phyloP scores from a whole-genome alignment of 64 coral and sea anemone genomes.

The Dendronephthya gigantea region DNA sequence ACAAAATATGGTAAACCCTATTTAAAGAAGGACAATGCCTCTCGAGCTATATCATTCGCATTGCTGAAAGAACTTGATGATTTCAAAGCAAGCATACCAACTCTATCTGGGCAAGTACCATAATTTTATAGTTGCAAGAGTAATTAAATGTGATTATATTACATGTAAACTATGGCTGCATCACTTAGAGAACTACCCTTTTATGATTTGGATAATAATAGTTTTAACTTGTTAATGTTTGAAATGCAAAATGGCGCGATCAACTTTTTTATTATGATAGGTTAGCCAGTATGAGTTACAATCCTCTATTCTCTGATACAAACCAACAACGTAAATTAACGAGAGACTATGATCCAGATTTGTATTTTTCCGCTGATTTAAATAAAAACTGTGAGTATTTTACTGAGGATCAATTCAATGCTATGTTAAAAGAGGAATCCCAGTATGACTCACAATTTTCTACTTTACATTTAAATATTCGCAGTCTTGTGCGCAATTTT shows the following conservation, averaged over 20 bases:
- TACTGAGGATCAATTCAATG: conserved; percentile 1
- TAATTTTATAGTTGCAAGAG: not conserved
- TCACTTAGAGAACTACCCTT: not conserved
- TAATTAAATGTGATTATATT: not conserved
- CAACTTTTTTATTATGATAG: conserved; percentile 25
- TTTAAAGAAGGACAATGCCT: conserved; percentile 20
- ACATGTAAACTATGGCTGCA: not conserved
- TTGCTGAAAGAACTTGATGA: conserved; percentile 16
- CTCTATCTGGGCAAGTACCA: not conserved
- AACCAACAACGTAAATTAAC: not conserved
- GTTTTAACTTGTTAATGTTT: conserved; percentile 16
- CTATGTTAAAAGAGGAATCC: not conserved
- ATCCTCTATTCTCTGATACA: not conserved
- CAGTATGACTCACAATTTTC: not conserved
- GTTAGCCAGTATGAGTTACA: conserved; percentile 1
- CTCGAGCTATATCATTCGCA: conserved; percentile 17
- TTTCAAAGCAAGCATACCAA: too few species aligned
- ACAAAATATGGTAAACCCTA: conserved; percentile 31
- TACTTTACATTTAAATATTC: not conserved
- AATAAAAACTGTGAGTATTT: conserved; percentile 10
- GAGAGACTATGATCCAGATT: conserved; percentile 12
- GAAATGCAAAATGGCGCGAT: not conserved
- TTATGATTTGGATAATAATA: conserved; percentile 22
- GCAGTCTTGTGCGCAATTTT: not conserved
- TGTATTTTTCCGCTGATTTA: not conserved